These are phyloP conservation scores for Palaemon carinicauda DNA, from an alignment of 1,140 invertebrate species.

Conservation along the genomic window DNA sequence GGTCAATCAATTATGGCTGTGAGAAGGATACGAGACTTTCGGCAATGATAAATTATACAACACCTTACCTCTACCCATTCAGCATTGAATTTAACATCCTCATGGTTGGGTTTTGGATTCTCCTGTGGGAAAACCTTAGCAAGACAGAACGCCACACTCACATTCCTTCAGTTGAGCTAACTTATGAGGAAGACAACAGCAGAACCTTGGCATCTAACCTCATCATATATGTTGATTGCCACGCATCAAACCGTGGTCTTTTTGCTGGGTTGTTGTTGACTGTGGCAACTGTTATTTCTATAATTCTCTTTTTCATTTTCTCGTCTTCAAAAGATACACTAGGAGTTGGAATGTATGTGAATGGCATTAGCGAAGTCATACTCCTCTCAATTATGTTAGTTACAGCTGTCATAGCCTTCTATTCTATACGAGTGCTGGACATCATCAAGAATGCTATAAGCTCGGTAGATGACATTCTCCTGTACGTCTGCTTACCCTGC, in stretches of 20 bases:
- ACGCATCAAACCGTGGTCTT: slow-evolving; percentile 76
- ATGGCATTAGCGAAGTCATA: slow-evolving; percentile 66
- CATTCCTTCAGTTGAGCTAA: slow-evolving; percentile 57
- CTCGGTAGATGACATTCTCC: slow-evolving; percentile 75
- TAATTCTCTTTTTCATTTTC: slow-evolving; percentile 76
- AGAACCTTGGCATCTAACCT: slow-evolving; percentile 58
- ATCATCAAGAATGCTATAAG: slow-evolving; percentile 74
- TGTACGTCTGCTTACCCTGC: slow-evolving; percentile 77
- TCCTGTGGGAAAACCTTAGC: slow-evolving; percentile 78
- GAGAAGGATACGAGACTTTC: slow-evolving; percentile 65
- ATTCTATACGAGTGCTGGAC: slow-evolving; percentile 62
- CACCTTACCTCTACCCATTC: slow-evolving; percentile 78
- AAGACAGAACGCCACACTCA: slow-evolving; percentile 65
- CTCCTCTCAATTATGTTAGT: slow-evolving; percentile 69
- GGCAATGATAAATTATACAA: slow-evolving; percentile 67
- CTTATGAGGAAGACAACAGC: slow-evolving; percentile 59
- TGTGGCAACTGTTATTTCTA: slow-evolving; percentile 71
- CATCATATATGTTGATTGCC: slow-evolving; percentile 72
- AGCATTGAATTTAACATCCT: slow-evolving; percentile 79
- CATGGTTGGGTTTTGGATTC: slow-evolving; percentile 77
- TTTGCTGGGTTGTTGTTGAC: slow-evolving; percentile 75
- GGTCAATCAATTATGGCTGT: slow-evolving; percentile 58
- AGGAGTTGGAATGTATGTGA: slow-evolving; percentile 63
- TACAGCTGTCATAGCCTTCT: slow-evolving; percentile 67
- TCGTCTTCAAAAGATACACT: slow-evolving; percentile 68